A percentile compares a stretch with the other conserved stretches of the same genome.
phyloP scores from a whole-genome alignment of 1,140 invertebrate species.

The Heliothis subflexa region DNA sequence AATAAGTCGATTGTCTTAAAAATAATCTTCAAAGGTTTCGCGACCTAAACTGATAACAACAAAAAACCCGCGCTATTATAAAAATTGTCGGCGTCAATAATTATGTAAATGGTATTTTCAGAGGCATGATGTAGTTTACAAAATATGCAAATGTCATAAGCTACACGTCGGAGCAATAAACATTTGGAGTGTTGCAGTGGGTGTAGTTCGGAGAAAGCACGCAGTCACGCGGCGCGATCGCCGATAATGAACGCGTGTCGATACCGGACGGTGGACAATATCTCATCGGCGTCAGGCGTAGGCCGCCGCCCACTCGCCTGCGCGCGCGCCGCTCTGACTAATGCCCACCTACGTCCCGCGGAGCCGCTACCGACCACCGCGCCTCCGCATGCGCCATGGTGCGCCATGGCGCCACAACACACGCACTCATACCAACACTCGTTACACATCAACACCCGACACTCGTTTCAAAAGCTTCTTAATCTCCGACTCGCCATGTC shows the following conservation, averaged over 20 bases:
- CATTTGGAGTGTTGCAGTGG: constrained; percentile 51
- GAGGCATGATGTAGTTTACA: constrained; percentile 25
- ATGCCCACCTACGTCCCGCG: constrained; percentile 36
- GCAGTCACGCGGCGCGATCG: constrained; percentile 34
- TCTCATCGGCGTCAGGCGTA: constrained; percentile 56
- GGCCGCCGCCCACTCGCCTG: constrained; percentile 61
- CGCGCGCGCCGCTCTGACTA: constrained; percentile 42
- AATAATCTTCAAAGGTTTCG: constrained; percentile 15
- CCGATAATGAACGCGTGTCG: constrained; percentile 53
- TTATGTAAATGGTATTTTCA: constrained; percentile 30
- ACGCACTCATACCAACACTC: background rate
- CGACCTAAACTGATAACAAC: constrained; percentile 23
- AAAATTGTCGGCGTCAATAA: constrained; percentile 23
- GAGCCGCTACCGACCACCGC: constrained; percentile 32
- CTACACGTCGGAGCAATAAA: constrained; percentile 13
- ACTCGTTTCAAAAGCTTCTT: constrained; percentile 23
- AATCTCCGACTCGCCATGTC: constrained; percentile 18
- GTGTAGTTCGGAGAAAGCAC: constrained; percentile 59
- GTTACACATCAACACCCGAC: constrained; percentile 3
- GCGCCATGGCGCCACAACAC: constrained; percentile 20
- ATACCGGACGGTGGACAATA: constrained; percentile 53
- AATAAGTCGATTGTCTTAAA: background rate
- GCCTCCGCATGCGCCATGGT: constrained; percentile 23
- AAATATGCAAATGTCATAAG: constrained; percentile 27
- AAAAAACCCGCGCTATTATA: constrained; percentile 5